Percentiles rank a stretch among this genome's conserved stretches.
Evolutionary conservation across 2,888 invertebrate species (phyloP).

Genomic region (Aphodius sticticus): DNA sequence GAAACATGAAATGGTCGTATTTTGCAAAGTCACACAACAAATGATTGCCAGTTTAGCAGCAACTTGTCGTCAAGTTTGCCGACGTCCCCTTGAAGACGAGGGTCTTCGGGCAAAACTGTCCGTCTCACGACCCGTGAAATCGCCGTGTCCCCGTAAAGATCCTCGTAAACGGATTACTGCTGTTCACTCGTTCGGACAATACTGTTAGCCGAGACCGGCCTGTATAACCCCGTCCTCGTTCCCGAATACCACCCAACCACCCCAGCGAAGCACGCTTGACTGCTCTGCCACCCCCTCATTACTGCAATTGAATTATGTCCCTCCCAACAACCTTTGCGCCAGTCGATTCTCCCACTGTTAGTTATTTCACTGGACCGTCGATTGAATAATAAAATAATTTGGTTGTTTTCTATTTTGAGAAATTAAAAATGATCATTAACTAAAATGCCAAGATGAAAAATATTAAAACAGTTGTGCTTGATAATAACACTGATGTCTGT

Average conservation of each 20-base stretch:
- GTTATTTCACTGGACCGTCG: not conserved
- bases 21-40: not conserved
- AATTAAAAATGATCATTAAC: too few relatives aligned
- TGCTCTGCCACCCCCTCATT: slow-evolving; percentile 53
- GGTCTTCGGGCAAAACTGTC: not conserved
- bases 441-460: too few relatives aligned
- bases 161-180: slow-evolving; percentile 57
- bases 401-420: not conserved
- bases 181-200: slow-evolving; percentile 58
- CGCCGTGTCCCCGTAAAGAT: slow-evolving; percentile 57
- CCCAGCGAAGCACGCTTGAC: slow-evolving; percentile 49
- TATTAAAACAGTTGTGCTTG: too few relatives aligned
- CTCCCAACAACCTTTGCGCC: slow-evolving; percentile 26
- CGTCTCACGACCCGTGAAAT: slow-evolving; percentile 47
- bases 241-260: slow-evolving; percentile 7
- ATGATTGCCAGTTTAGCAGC: not conserved
- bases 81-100: not conserved
- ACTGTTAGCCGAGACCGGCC: slow-evolving; percentile 51
- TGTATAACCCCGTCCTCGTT: not conserved
- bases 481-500: too few relatives aligned
- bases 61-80: slow-evolving; percentile 4
- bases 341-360: slow-evolving; percentile 20
- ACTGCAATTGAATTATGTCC: slow-evolving; percentile 53
- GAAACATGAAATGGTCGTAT: too few relatives aligned
- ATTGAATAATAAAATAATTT: not conserved